phyloP scores from a whole-genome alignment of 2,113 vertebrate genomes.

The Pachypanchax playfairii region DNA sequence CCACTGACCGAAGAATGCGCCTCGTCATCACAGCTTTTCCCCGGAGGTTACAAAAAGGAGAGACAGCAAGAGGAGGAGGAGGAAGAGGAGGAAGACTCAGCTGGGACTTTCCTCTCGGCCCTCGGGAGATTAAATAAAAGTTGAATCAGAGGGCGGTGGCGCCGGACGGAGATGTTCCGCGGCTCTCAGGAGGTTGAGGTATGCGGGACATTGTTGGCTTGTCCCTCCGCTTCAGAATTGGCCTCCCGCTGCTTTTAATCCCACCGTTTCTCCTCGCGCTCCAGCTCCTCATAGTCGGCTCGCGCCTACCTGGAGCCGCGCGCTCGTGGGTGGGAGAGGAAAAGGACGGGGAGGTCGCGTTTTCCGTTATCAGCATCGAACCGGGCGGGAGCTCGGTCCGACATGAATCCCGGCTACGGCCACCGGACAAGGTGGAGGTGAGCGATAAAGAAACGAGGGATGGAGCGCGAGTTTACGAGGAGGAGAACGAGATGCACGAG shows the following conservation, averaged over 20 bases:
- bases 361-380: slow-evolving; percentile 77
- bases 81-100: slow-evolving; percentile 44
- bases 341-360: slow-evolving; percentile 50
- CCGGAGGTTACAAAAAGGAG: too few species aligned
- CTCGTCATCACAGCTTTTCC: slow-evolving; percentile 51
- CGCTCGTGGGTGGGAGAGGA: slow-evolving; percentile 2
- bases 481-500: slow-evolving; percentile 71
- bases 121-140: slow-evolving; percentile 4
- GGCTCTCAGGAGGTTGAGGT: slow-evolving; percentile 22
- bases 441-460: slow-evolving; percentile 14
- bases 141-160: slow-evolving; percentile 25
- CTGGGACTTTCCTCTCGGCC: slow-evolving; percentile 58
- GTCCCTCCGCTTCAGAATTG: slow-evolving; percentile 22
- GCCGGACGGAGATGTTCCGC: too few species aligned
- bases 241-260: slow-evolving; percentile 44
- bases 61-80: slow-evolving; percentile 40
- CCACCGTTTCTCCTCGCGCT: slow-evolving; percentile 62
- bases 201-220: slow-evolving; percentile 55
- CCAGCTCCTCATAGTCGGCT: slow-evolving; percentile 67
- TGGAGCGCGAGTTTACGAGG: slow-evolving; percentile 55
- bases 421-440: slow-evolving; percentile 25
- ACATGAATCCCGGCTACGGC: background rate
- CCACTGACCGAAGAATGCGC: slow-evolving; percentile 65
- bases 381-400: slow-evolving; percentile 34
- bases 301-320: slow-evolving; percentile 34